Evolutionary conservation across 2,888 invertebrate genomes (phyloP).

Genomic region (Drepanosiphum platanoidis): DNA sequence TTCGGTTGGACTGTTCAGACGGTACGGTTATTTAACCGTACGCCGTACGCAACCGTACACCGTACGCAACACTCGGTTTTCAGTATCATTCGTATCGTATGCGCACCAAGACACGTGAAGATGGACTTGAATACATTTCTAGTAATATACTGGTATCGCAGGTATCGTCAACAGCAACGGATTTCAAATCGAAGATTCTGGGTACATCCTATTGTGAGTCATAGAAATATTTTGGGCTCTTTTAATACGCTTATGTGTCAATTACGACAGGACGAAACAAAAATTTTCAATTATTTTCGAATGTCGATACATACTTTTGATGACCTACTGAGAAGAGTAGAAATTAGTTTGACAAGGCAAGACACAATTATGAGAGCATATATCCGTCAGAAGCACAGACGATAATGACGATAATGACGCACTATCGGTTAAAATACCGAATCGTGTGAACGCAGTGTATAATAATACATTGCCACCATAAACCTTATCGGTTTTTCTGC

Average conservation of each 20-base stretch:
- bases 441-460: too few relatives aligned
- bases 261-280: not conserved
- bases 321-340: slow-evolving; percentile 17
- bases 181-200: slow-evolving; percentile 7
- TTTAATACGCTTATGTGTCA: slow-evolving; percentile 1
- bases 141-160: not conserved
- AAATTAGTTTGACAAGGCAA: slow-evolving; percentile 25
- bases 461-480: too few relatives aligned
- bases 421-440: too few relatives aligned
- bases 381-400: slow-evolving; percentile 24
- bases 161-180: not conserved
- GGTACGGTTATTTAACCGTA: too few relatives aligned
- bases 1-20: too few relatives aligned
- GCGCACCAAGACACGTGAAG: not conserved
- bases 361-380: slow-evolving; percentile 13
- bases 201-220: slow-evolving; percentile 7
- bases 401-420: too few relatives aligned
- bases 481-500: too few relatives aligned
- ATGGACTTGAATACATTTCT: not conserved
- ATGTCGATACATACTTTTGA: slow-evolving; percentile 6
- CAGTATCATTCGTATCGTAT: not conserved
- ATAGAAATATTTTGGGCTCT: slow-evolving; percentile 6
- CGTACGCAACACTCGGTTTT: too few relatives aligned
- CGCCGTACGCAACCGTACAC: too few relatives aligned
- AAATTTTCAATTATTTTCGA: slow-evolving; percentile 5